Base-by-base conservation (phyloP, 2,797 vertebrate genomes). In the Staurois parvus region DNA sequence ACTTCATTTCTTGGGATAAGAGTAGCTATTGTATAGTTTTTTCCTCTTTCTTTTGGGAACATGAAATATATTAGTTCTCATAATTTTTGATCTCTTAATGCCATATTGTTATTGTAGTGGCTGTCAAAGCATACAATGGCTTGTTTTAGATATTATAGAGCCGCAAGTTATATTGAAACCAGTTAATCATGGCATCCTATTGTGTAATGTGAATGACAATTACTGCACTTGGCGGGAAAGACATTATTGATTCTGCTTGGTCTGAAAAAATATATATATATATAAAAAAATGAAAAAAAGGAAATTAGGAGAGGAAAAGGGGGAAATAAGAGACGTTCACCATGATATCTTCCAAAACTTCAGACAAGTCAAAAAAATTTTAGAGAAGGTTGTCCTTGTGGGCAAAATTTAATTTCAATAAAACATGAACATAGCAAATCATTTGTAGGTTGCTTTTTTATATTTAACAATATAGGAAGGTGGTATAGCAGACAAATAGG, bases 11-110 rank as follows among this genome's bases (percentile, higher is more conserved):
- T 19, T 11, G 1, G 48, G 29, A 72, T 24, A 28, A 62, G 56
- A 72, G 30, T 40, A 59, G 68, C 79, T 59, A 37, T 81, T 40
- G 68, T 72, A 59, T 32, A 32, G 26, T 52, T 52, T 52, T 75
- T 56, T 79, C 10, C 37, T 81, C 24, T 64, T 32, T 30, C 56
- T 74, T 74, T 66, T 84, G 42, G 42, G 82, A 77, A 84, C 73
- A 76, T 77, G 42, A 70, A 77, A 74, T 84, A 84, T 77, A 72
- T 84, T 70, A 84, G 42, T 84, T 76, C 82, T 84, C 72, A 84
- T 84, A 76, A 69, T 76, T 84, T 81, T 84, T 84, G 82, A 84
- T 81, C 79, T 81, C 79, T 37, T 81, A 81, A 81, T 81, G 68
- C 66, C 68, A 83, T 52, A 69, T 76, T 77, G 66, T 76, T 67